phyloP scores from a whole-genome alignment of 2,113 vertebrate genomes.

The Talpa occidentalis region DNA sequence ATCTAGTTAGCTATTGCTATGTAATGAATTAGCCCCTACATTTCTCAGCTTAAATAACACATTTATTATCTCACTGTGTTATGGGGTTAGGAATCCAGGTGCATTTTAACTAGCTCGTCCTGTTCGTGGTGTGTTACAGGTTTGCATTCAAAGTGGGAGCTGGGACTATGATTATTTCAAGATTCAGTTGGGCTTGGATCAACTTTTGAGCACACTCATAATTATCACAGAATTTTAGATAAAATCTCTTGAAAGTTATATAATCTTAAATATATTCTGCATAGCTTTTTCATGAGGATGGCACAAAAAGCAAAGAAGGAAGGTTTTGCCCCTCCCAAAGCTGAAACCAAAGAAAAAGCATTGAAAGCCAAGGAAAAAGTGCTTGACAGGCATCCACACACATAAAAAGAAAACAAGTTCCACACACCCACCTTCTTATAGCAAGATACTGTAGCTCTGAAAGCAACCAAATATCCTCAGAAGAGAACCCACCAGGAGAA shows the following conservation, averaged over 20 bases:
- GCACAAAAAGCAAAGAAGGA: no score
- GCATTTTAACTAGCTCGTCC: not conserved
- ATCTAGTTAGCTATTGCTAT: not conserved
- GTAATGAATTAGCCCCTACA: not conserved
- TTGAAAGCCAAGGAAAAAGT: no score
- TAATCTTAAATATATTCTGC: not conserved
- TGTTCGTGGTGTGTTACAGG: not conserved
- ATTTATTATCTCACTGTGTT: not conserved
- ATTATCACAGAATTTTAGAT: not conserved
- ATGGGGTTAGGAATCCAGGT: not conserved
- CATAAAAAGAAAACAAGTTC: no score
- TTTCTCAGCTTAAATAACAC: not conserved
- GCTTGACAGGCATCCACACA: no score
- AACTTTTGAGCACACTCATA: not conserved
- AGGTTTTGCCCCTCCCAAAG: no score
- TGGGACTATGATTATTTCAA: not conserved
- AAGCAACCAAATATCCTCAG: no score
- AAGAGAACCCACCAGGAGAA: no score
- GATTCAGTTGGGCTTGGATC: not conserved
- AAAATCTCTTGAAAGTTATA: not conserved
- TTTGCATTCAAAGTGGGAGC: not conserved
- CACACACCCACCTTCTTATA: no score
- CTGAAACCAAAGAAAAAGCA: no score
- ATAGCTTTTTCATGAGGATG: not conserved
- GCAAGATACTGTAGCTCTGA: no score